Evolutionary conservation across 2,113 vertebrate species (phyloP), one percentile per base, ranked within the genome.

Genomic region (Struthidea cinerea): DNA sequence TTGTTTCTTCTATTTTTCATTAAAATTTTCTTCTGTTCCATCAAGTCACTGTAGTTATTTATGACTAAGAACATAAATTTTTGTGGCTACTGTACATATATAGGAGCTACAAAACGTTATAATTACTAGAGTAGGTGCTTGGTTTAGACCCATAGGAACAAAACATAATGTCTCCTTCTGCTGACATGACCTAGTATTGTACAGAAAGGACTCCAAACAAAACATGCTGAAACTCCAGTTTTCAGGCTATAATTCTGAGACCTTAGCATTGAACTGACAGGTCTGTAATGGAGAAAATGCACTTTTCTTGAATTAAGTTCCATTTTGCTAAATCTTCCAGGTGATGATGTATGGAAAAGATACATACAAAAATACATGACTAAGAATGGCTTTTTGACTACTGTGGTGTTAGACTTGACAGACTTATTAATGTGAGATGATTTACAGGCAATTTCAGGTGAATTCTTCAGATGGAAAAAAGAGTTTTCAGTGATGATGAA

Each of bases 391-490:
- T 79, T 89, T 76, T 68, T 87, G 20, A 87, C 28, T 90, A 73
- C 12, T 30, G 26, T 83, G 61, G 22, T 90, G 32, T 94, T 91
- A 73, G 26, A 69, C 46, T 76, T 80, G 74, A 64, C 68, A 82
- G 65, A n/a, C 46, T 22, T 88, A 80, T 64, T 94, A 85, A 81
- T 68, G 39, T 71, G 52, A 64, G 79, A 84, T 81, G 21, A 61
- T 84, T 91, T 90, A 61, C 46, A 57, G n/a, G 44, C 59, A 85
- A 88, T 84, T 95, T 95, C 49, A 92, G 63, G 23, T 93, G 52
- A 87, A 32, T 81, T 55, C 49, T 83, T 87, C 50, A 71, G 53
- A 70, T 30, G 21, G 30, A 71, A 90, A 63, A 80, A 44, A 56
- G 60, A 77, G 6, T 59, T 85, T 84, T 76, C 27, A 13, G 52